Percentiles rank a stretch among this genome's conserved stretches.
Evolutionary conservation across 30 jellyfish, hydroid and myxozoan species (phyloP).

Genomic region (Hydractinia echinata): DNA sequence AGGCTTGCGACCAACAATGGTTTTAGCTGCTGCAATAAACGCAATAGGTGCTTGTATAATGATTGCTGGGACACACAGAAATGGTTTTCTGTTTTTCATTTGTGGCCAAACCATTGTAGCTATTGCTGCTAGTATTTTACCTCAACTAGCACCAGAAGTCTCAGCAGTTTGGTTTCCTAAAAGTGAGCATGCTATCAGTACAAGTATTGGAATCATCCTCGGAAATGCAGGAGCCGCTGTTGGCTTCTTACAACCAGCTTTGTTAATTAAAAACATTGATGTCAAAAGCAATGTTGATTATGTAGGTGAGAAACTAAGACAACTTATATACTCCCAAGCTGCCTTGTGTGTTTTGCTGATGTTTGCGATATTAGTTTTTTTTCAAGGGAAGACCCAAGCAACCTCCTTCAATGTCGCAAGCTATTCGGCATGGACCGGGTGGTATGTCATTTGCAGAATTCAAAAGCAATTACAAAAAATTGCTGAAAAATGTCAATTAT

Average conservation of each 20-base stretch:
- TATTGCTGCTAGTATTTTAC: slow-evolving; percentile 32
- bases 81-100: slow-evolving; percentile 24
- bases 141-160: slow-evolving; percentile 36
- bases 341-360: slow-evolving; percentile 14
- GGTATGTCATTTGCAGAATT: slow-evolving; percentile 8
- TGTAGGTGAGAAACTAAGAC: background rate
- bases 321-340: slow-evolving; percentile 28
- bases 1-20: slow-evolving; percentile 33
- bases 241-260: slow-evolving; percentile 43
- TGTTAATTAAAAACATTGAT: background rate
- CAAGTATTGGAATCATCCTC: slow-evolving; percentile 27
- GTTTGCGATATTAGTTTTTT: slow-evolving; percentile 1
- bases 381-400: slow-evolving; percentile 18
- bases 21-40: slow-evolving; percentile 23
- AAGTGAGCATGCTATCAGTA: slow-evolving; percentile 34
- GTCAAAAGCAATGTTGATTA: background rate
- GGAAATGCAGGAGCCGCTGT: slow-evolving; percentile 38
- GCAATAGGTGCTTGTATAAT: slow-evolving; percentile 31
- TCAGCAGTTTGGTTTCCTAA: slow-evolving; percentile 36
- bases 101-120: slow-evolving; percentile 37
- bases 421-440: background rate
- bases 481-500: slow-evolving; percentile 1
- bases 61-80: slow-evolving; percentile 33
- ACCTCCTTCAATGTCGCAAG: slow-evolving; percentile 34
- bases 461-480: background rate